Evolutionary conservation across 2,113 vertebrate genomes (phyloP), one percentile per base, ranked within the genome.

Genomic region (Lepidothrix coronata): DNA sequence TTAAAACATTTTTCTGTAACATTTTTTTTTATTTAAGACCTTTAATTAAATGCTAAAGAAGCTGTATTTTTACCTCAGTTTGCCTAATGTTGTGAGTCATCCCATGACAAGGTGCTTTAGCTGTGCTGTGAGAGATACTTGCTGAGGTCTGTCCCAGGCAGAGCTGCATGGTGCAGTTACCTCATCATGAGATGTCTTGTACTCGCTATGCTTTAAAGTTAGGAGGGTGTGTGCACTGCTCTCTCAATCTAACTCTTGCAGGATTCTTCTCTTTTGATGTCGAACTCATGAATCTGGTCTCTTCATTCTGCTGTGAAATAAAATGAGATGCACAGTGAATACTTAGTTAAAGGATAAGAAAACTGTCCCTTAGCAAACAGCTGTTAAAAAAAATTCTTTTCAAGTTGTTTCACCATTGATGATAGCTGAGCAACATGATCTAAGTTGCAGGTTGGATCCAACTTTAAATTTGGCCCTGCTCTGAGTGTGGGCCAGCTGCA

Each of bases 21-120:
- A 9, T 8, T 8, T 14, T 31, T 77, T 35, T 44, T 23, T 37
- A 28, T 81, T 28, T 39, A 73, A 85, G 31, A 12, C 33, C 21
- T 86, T 84, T 89, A 94, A 92, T 91, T 88, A 91, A 70, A 74
- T 77, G 51, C 24, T 59, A 71, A 92, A 91, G 51, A 58, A 84
- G 68, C 33, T 0, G 1, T 74, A 39, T 71, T 89, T 94, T 95
- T 71, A 74, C 65, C 35, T 74, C 51, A 54, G n/a, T 90, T 80
- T 94, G 35, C 70, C 39, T 88, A 73, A 88, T 2, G 13, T 44
- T 58, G 27, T 95, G 86, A 89, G 48, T 96, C 88, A 95, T 51
- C 8, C 44, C 43, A 12, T 4, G 4, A 35, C 0, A 6, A 78
- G 80, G 7, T 75, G 35, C 43, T 88, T 70, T 54, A 57, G 66